Base-by-base conservation (phyloP, 2,113 vertebrate species). In the Cyprinus carpio region DNA sequence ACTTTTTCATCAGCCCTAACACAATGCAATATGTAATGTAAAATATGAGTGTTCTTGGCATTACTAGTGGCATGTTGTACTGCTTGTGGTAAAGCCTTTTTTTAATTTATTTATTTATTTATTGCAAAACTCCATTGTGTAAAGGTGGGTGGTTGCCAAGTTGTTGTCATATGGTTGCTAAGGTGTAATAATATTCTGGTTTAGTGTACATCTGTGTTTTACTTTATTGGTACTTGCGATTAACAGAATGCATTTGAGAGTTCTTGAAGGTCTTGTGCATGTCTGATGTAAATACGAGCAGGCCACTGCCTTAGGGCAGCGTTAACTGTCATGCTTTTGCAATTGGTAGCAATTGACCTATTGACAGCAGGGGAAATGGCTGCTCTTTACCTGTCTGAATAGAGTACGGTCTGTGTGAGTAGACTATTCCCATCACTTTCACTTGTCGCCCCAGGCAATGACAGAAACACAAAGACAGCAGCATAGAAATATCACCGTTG, bases 341-440 rank as follows among this genome's bases (percentile, higher is more conserved):
- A 91, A 67, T 89, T 91, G 85, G 80, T 82, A 90, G 87, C 82
- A 91, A 86, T 92, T 92, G 90, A 88, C 90, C 91, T 90, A 85
- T 75, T 91, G 89, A 89, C 90, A 92, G 86, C 84, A 89, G 87
- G 58, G 88, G 82, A 86, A 87, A 65, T 86, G 87, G 51, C 75
- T 91, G 64, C 58, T 65, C 75, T 80, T 91, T 87, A 87, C 86
- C 81, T 92, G 74, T 83, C 82, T 85, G 83, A 89, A 75, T 80
- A 77, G 86, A 82, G 56, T 60, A 81, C 71, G 34, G 54, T 82
- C 10, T 83, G 86, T 89, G 79, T 88, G 84, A 69, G 83, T 82
- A 88, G 72, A 1, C 62, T 84, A 75, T 76, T 75, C 81, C 43
- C 74, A 81, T 81, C 84, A 74, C 37, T 67, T 75, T 64, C 31